Percentiles rank a stretch among this genome's conserved stretches.
phyloP scores from a whole-genome alignment of 2,797 vertebrate species.

The Brachymystax lenok region DNA sequence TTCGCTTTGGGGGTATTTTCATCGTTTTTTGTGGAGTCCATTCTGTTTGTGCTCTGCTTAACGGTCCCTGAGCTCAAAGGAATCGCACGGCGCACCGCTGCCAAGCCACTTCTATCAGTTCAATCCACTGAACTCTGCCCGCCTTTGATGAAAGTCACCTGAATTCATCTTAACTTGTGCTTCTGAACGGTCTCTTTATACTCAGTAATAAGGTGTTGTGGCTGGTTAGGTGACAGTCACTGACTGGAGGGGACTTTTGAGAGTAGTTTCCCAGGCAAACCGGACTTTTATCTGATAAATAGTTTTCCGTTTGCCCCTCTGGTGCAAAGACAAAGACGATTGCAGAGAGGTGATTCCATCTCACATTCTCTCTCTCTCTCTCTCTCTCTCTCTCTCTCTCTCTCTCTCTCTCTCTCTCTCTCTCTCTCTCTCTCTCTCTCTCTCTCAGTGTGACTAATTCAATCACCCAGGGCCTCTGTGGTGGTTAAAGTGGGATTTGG shows the following conservation, averaged over 20 bases:
- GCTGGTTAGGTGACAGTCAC: not conserved
- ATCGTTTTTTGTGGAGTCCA: not conserved
- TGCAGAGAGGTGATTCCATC: not conserved
- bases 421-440: conserved; percentile 27
- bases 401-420: not conserved
- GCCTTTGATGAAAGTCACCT: not conserved
- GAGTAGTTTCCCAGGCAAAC: not conserved
- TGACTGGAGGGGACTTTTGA: not conserved
- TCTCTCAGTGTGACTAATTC: conserved; percentile 23
- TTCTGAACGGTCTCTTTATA: not conserved
- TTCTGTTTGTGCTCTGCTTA: not conserved
- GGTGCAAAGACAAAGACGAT: not conserved
- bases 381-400: too few species aligned
- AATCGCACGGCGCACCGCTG: not conserved
- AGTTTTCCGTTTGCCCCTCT: conserved; percentile 3
- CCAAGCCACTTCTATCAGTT: not conserved
- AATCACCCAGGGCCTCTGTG: conserved; percentile 16
- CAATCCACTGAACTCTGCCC: not conserved
- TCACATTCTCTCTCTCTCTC: too few species aligned
- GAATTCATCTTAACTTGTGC: not conserved
- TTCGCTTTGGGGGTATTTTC: conserved; percentile 35
- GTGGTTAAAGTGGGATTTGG: conserved; percentile 12
- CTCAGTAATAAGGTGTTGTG: not conserved
- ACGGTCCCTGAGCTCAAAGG: not conserved
- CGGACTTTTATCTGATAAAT: not conserved